Evolutionary conservation across 1,140 invertebrate species (phyloP), one percentile per base, ranked within the genome.

Genomic region (Dendrolimus kikuchii): DNA sequence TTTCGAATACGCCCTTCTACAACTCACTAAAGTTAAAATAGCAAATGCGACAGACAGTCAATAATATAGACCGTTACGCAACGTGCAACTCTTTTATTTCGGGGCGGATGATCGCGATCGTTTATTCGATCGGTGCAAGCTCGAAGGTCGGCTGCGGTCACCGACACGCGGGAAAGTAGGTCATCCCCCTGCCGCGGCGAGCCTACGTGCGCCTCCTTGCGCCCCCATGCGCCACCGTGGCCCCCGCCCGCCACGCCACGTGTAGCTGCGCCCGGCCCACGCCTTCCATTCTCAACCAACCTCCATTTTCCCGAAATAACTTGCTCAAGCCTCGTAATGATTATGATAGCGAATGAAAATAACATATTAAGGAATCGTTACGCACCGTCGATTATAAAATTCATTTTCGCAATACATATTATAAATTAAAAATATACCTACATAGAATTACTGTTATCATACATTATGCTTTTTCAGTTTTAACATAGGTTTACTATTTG

Each of bases 131-230:
- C 68, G 79, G 43, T 76, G 79, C 78, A 74, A 60, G 68, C 66
- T 44, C 81, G 82, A 86, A 86, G 82, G 82, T 84, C 80, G 80
- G 39, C 50, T 55, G 65, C 82, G 82, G 77, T 84, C 81, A 75
- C 57, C 63, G 80, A 83, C 82, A 63, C 74, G 57, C 53, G 51
- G 51, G 62, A 64, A 86, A 82, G 69, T 83, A 57, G 82, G 82
- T 82, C 79, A 80, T 64, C 64, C 65, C 71, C 68, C 62, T 55
- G 53, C 62, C 60, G 55, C 51, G 40, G 41, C 49, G 43, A 7
- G 43, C 43, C 8, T 6, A 37, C 48, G 50, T 23, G 23, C 55
- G 44, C 54, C 55, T 38, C 45, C 52, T 55, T 55, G 46, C 41
- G 52, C 42, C 59, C 57, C 52, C 7, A 7, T 45, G 42, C 44